phyloP scores from a whole-genome alignment of 2,888 invertebrate genomes.

The Meliscaeva auricollis region DNA sequence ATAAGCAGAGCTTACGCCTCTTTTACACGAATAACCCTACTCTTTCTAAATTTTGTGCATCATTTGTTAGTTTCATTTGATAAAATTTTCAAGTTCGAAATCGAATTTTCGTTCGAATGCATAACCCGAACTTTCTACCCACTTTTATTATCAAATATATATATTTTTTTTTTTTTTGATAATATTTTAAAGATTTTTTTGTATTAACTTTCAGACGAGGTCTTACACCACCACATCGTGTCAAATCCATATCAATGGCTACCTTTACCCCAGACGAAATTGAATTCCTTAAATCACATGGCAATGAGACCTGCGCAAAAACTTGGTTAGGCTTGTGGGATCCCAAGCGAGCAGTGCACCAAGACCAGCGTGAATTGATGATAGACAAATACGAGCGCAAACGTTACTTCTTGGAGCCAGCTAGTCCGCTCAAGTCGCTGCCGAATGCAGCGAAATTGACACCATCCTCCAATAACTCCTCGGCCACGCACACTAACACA shows the following conservation, averaged over 20 bases:
- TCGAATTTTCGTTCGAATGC: too few species aligned
- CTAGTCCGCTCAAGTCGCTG: constrained; percentile 84
- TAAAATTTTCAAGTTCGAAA: too few species aligned
- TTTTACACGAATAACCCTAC: too few species aligned
- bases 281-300: constrained; percentile 93
- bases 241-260: constrained; percentile 99
- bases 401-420: constrained; percentile 85
- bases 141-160: too few species aligned
- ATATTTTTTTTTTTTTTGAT: too few species aligned
- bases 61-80: too few species aligned
- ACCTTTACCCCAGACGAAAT: constrained; percentile 98
- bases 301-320: constrained; percentile 96
- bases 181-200: constrained; percentile 54
- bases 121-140: too few species aligned
- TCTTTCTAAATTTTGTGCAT: too few species aligned
- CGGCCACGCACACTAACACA: constrained; percentile 61
- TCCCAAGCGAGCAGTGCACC: constrained; percentile 93
- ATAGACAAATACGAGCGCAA: constrained; percentile 97
- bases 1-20: too few species aligned
- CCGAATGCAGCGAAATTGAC: constrained; percentile 82
- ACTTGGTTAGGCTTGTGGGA: constrained; percentile 97
- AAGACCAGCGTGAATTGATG: constrained; percentile 96
- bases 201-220: constrained; percentile 92
- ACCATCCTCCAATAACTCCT: constrained; percentile 69
- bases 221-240: constrained; percentile 98